Conservation (phyloP, 1,140 invertebrate genomes). For the Arctopsyche grandis region DNA sequence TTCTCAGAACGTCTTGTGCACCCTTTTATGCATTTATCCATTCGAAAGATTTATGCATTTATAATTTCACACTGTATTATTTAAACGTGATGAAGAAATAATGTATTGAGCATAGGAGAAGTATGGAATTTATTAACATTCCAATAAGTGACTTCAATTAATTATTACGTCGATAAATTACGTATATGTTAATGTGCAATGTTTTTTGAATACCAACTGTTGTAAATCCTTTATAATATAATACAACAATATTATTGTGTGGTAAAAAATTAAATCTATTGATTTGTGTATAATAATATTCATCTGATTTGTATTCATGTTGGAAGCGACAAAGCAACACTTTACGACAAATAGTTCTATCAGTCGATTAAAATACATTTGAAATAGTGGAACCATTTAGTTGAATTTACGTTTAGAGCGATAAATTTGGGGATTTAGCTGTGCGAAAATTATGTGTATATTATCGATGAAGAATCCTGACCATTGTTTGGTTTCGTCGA, state of each 20-base stretch:
- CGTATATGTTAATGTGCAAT: neutral
- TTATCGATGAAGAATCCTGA: neutral
- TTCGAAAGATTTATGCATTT: constrained; percentile 9
- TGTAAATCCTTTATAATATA: too few relatives aligned
- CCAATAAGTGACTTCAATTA: neutral
- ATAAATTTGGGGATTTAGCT: constrained; percentile 16
- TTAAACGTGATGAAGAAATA: neutral
- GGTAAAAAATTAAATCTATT: neutral
- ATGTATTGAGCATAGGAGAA: neutral
- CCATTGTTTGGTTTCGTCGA: neutral
- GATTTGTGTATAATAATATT: neutral
- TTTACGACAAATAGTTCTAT: constrained; percentile 22
- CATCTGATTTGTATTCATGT: constrained; percentile 24
- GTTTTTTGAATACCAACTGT: too few relatives aligned
- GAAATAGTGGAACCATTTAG: constrained; percentile 12
- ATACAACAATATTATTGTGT: neutral
- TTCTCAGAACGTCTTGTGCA: neutral
- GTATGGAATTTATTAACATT: neutral
- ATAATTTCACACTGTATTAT: constrained; percentile 1
- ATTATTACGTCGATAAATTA: neutral
- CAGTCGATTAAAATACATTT: constrained; percentile 22
- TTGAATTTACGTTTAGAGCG: neutral
- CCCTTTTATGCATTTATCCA: neutral
- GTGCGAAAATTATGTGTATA: constrained; percentile 6
- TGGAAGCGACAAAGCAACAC: neutral